Percentiles rank a stretch among this genome's conserved stretches.
These are phyloP conservation scores for Tribolium madens DNA, from an alignment of 1,140 invertebrate species.

Conservation along the genomic window DNA sequence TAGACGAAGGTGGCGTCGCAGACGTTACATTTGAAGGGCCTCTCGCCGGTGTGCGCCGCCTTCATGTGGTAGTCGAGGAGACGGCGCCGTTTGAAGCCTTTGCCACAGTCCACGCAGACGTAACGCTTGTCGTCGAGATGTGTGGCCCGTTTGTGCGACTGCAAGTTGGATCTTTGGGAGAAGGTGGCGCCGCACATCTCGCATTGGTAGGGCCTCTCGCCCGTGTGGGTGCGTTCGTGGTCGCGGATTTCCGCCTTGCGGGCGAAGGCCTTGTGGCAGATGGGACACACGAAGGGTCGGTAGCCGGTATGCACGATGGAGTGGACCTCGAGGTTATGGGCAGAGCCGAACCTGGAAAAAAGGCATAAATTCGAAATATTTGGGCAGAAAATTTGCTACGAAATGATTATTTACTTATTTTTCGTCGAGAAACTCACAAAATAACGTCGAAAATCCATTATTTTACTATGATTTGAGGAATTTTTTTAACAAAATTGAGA, in stretches of 20 bases:
- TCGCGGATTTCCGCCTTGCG: slow-evolving; percentile 81
- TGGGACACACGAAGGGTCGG: slow-evolving; percentile 77
- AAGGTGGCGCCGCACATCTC: slow-evolving; percentile 82
- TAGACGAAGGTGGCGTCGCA: slow-evolving; percentile 86
- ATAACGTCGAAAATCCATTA: no score
- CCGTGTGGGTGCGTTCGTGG: slow-evolving; percentile 82
- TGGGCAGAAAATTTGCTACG: no score
- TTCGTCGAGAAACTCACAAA: no score
- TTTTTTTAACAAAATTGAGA: no score
- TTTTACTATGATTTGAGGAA: no score
- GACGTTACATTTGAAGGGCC: slow-evolving; percentile 79
- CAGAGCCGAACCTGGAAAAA: slow-evolving; percentile 80
- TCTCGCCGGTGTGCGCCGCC: slow-evolving; percentile 82
- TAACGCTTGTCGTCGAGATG: slow-evolving; percentile 83
- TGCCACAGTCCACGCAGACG: slow-evolving; percentile 76
- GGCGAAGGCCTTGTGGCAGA: slow-evolving; percentile 82
- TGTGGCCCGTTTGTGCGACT: slow-evolving; percentile 82
- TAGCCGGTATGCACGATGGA: slow-evolving; percentile 74
- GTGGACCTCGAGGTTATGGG: slow-evolving; percentile 82
- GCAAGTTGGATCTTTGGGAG: slow-evolving; percentile 82
- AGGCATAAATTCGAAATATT: no score
- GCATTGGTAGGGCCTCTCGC: slow-evolving; percentile 88
- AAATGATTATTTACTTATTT: no score
- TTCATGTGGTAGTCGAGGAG: slow-evolving; percentile 86
- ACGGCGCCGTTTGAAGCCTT: slow-evolving; percentile 79